Base-by-base conservation (phyloP, 2,888 invertebrate genomes). In the Cheilosia vulpina region DNA sequence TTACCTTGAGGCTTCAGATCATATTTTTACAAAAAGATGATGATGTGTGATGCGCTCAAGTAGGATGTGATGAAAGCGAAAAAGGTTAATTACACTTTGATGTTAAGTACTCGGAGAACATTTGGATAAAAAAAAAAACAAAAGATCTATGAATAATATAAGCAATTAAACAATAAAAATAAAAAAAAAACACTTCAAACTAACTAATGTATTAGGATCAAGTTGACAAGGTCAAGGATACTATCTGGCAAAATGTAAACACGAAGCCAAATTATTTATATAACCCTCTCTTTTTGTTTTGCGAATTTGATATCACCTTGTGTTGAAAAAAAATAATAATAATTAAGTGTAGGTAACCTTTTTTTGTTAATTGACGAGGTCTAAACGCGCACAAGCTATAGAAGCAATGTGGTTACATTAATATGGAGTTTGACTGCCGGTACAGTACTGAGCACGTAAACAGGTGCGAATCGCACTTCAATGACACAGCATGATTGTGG, bases 21-120 rank as follows among this genome's bases (percentile, higher is more conserved):
- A 53, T 15, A 38, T 13, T 13, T 38, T 19, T 17, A 19, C 19
- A 15, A 45, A n/a, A 9, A 11, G 47, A 38, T 38, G 19, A 38
- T 57, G 13, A 19, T 34, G 19, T 34, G 19, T 11, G 19, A 34
- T 38, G 38, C 19, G n/a, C 17, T 9, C 38, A 34, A 19, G 31
- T 57, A 52, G 52, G 52, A 52, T 52, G 52, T 45, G 41, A 31
- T 15, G 58, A 58, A 31, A 55, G 9, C 17, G 31, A 41, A 62
- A 65, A 73, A 83, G 57, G 68, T 83, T 78, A 83, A 79, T 78
- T 79, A 68, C 45, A 63, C 21, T 66, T 43, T 65, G 50, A 45
- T 63, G 52, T 27, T 17, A 9, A 5, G 21, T 19, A 50, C 19
- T 15, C 57, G 17, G 17, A 13, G 4, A 1, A 45, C 17, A 50